phyloP scores from a whole-genome alignment of 2,888 invertebrate species.

The Spodoptera exigua region DNA sequence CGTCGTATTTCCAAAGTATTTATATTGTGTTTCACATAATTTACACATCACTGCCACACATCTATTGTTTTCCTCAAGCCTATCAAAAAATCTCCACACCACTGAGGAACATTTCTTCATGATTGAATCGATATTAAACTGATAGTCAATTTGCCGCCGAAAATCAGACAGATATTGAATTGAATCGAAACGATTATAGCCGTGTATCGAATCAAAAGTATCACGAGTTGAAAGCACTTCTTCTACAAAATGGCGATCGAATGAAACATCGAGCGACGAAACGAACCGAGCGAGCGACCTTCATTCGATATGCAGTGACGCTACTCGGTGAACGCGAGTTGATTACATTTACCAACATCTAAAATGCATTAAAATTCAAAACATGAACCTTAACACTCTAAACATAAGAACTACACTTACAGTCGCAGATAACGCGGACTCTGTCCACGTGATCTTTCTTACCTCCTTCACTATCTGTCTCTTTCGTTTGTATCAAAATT shows the following conservation, averaged over 20 bases:
- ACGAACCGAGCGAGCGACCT: slow-evolving; percentile 63
- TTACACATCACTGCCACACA: slow-evolving; percentile 83
- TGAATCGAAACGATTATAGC: slow-evolving; percentile 69
- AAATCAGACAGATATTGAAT: slow-evolving; percentile 67
- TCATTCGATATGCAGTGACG: slow-evolving; percentile 67
- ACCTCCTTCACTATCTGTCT: slow-evolving; percentile 20
- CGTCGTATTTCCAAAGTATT: slow-evolving; percentile 86
- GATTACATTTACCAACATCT: slow-evolving; percentile 20
- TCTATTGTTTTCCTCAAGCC: slow-evolving; percentile 76
- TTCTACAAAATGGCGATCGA: slow-evolving; percentile 78
- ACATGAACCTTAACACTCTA: rapidly evolving
- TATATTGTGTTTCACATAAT: slow-evolving; percentile 84
- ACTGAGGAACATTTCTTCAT: slow-evolving; percentile 84
- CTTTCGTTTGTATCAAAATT: slow-evolving; percentile 9
- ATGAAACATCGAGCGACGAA: slow-evolving; percentile 65
- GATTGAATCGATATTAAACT: slow-evolving; percentile 67
- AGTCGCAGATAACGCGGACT: background rate
- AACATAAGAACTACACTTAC: rapidly evolving
- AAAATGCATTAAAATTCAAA: background rate
- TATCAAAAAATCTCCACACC: slow-evolving; percentile 85
- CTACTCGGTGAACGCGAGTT: slow-evolving; percentile 26
- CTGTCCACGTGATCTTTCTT: slow-evolving; percentile 40
- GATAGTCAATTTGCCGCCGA: slow-evolving; percentile 75
- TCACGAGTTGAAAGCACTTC: slow-evolving; percentile 64
- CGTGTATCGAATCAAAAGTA: slow-evolving; percentile 79